phyloP scores from a whole-genome alignment of 2,797 vertebrate genomes.

The Microctenopoma lineatum region DNA sequence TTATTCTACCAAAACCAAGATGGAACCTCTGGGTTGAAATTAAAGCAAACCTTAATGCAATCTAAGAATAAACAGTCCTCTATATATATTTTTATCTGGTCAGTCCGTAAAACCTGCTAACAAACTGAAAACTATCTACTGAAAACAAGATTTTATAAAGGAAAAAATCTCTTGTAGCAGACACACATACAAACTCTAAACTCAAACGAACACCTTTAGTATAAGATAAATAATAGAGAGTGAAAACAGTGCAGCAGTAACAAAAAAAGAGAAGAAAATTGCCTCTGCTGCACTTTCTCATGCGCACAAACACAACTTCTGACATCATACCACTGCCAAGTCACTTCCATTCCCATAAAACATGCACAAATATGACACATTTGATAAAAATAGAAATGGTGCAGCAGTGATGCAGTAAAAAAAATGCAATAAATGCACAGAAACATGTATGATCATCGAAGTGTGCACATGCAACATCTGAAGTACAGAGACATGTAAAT shows the following conservation, averaged over 20 bases:
- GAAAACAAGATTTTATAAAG: neutral
- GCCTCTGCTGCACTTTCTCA: neutral
- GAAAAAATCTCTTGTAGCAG: conserved; percentile 1
- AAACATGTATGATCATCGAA: neutral
- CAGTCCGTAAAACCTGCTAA: neutral
- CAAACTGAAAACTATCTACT: neutral
- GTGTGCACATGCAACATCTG: neutral
- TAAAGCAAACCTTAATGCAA: neutral
- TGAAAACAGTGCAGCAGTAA: conserved; percentile 44
- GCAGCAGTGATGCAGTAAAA: neutral
- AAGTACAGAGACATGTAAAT: neutral
- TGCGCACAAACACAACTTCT: conserved; percentile 1
- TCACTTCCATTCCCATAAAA: conserved; percentile 14
- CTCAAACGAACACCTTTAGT: conserved; percentile 33
- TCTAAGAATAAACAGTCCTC: neutral
- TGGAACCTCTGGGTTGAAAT: neutral
- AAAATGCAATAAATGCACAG: neutral
- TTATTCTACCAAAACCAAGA: conserved; percentile 2
- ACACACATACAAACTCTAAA: conserved; percentile 17
- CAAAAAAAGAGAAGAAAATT: conserved; percentile 25
- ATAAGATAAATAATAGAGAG: conserved; percentile 58
- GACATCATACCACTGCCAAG: conserved; percentile 11
- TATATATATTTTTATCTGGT: neutral
- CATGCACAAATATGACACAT: neutral
- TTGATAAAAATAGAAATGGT: conserved; percentile 23